Evolutionary conservation across 2,797 vertebrate species (phyloP).

Genomic region (Leuciscus waleckii): DNA sequence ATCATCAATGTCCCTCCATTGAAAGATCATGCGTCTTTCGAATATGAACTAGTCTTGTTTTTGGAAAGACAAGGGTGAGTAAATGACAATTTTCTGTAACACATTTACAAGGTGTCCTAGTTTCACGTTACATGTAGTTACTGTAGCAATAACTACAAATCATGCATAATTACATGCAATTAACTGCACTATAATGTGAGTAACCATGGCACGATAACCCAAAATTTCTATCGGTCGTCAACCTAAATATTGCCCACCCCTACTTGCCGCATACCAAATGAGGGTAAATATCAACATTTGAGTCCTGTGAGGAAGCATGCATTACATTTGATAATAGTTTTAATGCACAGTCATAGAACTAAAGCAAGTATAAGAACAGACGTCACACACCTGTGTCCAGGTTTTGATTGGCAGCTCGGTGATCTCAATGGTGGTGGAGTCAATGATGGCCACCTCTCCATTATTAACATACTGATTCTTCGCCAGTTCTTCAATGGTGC

Average conservation of each 20-base stretch:
- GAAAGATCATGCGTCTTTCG: background rate
- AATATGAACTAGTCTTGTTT: background rate
- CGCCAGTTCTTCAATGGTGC: constrained; percentile 87
- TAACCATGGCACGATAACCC: background rate
- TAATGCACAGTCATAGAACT: background rate
- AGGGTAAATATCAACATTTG: background rate
- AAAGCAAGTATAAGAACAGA: background rate
- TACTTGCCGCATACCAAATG: background rate
- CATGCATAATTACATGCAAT: background rate
- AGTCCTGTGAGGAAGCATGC: background rate
- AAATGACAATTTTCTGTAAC: background rate
- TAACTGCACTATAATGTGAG: background rate
- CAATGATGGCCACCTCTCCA: constrained; percentile 92
- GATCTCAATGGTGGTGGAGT: constrained; percentile 96
- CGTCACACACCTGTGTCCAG: constrained; percentile 90
- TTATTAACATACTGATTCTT: constrained; percentile 89
- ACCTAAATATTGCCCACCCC: too few species aligned
- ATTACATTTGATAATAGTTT: background rate
- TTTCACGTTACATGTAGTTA: background rate
- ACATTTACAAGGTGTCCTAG: too few species aligned
- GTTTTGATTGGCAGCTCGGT: constrained; percentile 93
- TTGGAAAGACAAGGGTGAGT: background rate
- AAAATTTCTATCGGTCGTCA: background rate
- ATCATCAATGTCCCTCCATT: background rate
- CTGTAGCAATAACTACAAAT: background rate